These are phyloP conservation scores for Epistrophe grossulariae DNA, from an alignment of 2,888 invertebrate species.

Conservation along the genomic window DNA sequence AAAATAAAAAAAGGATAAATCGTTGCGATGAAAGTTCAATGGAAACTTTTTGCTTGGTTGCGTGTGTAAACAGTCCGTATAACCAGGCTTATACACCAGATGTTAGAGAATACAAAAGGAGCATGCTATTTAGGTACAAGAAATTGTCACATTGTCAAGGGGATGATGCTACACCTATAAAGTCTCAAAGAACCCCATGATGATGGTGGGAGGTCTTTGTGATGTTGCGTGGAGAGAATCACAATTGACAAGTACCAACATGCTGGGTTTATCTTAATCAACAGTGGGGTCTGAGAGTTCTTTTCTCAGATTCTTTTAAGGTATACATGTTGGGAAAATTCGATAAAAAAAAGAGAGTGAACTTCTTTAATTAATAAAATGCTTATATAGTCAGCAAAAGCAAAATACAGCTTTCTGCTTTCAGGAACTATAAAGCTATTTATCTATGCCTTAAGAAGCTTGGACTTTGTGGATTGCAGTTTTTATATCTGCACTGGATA, in stretches of 20 bases:
- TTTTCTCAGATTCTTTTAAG: too few relatives aligned
- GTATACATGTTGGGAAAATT: neutral
- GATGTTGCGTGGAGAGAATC: conserved; percentile 34
- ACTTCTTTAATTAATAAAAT: too few relatives aligned
- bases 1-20: conserved; percentile 10
- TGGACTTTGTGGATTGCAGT: too few relatives aligned
- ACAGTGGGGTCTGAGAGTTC: conserved; percentile 38
- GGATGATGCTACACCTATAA: conserved; percentile 35
- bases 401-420: too few relatives aligned
- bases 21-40: conserved; percentile 14
- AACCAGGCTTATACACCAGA: conserved; percentile 39
- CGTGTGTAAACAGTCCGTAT: conserved; percentile 17
- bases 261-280: neutral
- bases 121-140: conserved; percentile 27
- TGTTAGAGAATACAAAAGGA: conserved; percentile 41
- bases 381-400: too few relatives aligned
- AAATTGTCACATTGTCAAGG: conserved; percentile 38
- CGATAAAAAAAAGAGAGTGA: too few relatives aligned
- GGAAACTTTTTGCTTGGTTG: conserved; percentile 12
- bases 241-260: conserved; percentile 8
- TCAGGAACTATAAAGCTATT: too few relatives aligned
- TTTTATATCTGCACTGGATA: too few relatives aligned
- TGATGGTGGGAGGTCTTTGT: neutral
- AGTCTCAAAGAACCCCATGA: conserved; percentile 23
- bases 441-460: too few relatives aligned